Percentiles rank a stretch among this genome's conserved stretches.
phyloP scores from a whole-genome alignment of 2,888 invertebrate species.

The Leucophora obtusa region DNA sequence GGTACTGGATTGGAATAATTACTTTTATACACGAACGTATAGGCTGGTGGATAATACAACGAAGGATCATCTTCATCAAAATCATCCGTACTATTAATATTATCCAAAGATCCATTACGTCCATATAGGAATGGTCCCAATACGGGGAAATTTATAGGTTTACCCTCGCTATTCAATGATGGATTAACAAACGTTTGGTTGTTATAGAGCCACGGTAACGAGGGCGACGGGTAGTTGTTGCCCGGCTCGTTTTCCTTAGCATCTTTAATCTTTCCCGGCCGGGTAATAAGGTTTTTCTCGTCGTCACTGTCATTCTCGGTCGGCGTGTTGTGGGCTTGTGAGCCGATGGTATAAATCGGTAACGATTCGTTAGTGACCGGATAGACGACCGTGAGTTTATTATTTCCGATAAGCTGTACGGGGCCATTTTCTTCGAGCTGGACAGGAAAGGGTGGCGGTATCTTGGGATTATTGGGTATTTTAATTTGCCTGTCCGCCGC shows the following conservation, averaged over 20 bases:
- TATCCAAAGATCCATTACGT: slow-evolving; percentile 77
- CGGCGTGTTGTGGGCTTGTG: slow-evolving; percentile 71
- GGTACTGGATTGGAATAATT: slow-evolving; percentile 87
- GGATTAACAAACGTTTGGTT: slow-evolving; percentile 73
- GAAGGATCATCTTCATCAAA: slow-evolving; percentile 95
- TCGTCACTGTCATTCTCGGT: slow-evolving; percentile 72
- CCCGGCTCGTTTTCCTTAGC: slow-evolving; percentile 71
- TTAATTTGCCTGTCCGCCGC: slow-evolving; percentile 91
- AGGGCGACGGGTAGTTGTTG: slow-evolving; percentile 82
- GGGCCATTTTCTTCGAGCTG: slow-evolving; percentile 92
- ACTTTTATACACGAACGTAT: slow-evolving; percentile 90
- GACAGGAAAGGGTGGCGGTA: slow-evolving; percentile 96
- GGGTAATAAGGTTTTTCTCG: slow-evolving; percentile 81
- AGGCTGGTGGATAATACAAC: slow-evolving; percentile 93
- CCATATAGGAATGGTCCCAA: slow-evolving; percentile 74
- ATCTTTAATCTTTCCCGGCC: slow-evolving; percentile 80
- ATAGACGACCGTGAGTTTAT: slow-evolving; percentile 81
- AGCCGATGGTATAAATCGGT: slow-evolving; percentile 82
- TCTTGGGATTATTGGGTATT: slow-evolving; percentile 88
- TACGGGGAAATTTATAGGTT: slow-evolving; percentile 70
- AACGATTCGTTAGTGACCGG: slow-evolving; percentile 84
- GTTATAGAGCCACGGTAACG: slow-evolving; percentile 81
- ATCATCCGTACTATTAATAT: slow-evolving; percentile 83
- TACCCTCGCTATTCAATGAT: slow-evolving; percentile 61
- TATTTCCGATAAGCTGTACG: slow-evolving; percentile 90